Evolutionary conservation across 2,113 vertebrate species (phyloP).

Genomic region (Ifrita kowaldi): DNA sequence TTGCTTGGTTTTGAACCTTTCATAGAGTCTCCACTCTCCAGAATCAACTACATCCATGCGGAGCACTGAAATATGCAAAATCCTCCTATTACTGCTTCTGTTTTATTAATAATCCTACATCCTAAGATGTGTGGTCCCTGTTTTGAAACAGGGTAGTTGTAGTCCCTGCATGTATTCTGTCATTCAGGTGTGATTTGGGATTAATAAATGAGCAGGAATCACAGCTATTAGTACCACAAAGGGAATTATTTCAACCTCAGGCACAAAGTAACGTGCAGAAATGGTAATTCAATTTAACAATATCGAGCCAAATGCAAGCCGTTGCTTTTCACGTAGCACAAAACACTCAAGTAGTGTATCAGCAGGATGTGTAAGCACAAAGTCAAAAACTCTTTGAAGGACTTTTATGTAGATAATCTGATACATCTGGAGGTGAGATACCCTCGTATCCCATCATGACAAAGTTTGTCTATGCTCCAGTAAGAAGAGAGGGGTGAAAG

Average conservation of each 20-base stretch:
- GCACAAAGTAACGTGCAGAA: neutral
- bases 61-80: neutral
- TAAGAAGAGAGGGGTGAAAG: neutral
- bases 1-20: neutral
- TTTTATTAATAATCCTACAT: neutral
- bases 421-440: neutral
- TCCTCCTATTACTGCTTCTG: fast-evolving
- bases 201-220: constrained; percentile 6
- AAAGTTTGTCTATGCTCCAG: neutral
- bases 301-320: neutral
- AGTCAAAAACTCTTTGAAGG: neutral
- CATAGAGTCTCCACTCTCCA: neutral
- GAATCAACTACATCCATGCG: fast-evolving
- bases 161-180: neutral
- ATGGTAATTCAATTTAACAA: neutral
- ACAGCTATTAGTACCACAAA: constrained; percentile 30
- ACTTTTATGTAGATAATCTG: neutral
- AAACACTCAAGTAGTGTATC: neutral
- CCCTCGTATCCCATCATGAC: neutral
- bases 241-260: neutral
- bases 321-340: neutral
- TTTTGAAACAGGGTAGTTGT: neutral
- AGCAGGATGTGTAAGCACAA: neutral
- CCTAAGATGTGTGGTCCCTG: fast-evolving
- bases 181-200: neutral